Evolutionary conservation across 2,113 vertebrate genomes (phyloP).

Genomic region (Marmota flaviventris): DNA sequence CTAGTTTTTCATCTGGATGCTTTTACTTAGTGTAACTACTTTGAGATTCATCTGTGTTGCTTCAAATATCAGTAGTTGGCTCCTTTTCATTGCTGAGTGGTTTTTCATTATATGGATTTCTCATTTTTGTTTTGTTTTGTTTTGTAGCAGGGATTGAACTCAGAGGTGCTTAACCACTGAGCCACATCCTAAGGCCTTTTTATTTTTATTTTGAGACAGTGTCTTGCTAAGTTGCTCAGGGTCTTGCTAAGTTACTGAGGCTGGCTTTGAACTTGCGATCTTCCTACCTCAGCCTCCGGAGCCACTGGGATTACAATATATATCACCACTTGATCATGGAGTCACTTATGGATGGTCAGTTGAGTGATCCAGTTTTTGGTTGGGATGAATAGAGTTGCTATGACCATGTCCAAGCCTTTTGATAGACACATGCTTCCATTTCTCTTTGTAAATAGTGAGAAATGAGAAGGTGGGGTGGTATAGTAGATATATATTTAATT

Average conservation of each 20-base stretch:
- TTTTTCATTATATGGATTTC: background rate
- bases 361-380: background rate
- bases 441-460: constrained; percentile 43
- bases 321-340: background rate
- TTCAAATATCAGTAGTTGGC: background rate
- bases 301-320: too few species aligned
- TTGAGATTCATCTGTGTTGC: background rate
- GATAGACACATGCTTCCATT: background rate
- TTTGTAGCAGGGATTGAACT: too few species aligned
- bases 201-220: too few species aligned
- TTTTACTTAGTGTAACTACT: background rate
- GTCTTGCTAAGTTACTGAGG: too few species aligned
- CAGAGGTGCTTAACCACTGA: too few species aligned
- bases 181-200: too few species aligned
- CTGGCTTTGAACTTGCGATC: too few species aligned
- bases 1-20: background rate
- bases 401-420: background rate
- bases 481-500: background rate
- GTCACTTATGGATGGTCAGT: background rate
- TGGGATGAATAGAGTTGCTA: constrained; percentile 2
- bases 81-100: background rate
- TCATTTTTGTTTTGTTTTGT: too few species aligned
- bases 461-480: background rate
- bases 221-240: too few species aligned
- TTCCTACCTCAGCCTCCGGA: too few species aligned